These are phyloP conservation scores for Characodon lateralis DNA, from an alignment of 2,797 vertebrate genomes.

Conservation along the genomic window DNA sequence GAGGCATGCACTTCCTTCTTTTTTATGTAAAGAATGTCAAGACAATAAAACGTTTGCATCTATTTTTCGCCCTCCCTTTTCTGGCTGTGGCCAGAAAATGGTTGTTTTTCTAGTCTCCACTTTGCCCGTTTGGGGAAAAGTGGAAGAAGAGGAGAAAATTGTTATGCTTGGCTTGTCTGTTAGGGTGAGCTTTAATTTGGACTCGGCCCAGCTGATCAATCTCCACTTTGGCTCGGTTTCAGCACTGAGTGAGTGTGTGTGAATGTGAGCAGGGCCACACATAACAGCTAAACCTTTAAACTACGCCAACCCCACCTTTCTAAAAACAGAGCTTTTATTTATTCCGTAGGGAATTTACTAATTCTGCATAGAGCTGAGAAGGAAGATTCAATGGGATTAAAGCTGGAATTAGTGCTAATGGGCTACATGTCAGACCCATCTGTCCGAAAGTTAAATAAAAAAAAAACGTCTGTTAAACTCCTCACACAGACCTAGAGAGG, in stretches of 20 bases:
- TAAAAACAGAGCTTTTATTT: conserved; percentile 56
- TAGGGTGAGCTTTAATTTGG: conserved; percentile 76
- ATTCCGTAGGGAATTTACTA: conserved; percentile 55
- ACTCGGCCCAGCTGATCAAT: conserved; percentile 76
- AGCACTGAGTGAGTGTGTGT: conserved; percentile 23
- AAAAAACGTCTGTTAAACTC: neutral
- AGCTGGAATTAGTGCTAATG: conserved; percentile 37
- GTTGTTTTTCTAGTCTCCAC: conserved; percentile 9
- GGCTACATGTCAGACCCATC: conserved; percentile 15
- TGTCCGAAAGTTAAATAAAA: conserved; percentile 21
- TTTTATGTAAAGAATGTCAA: conserved; percentile 57
- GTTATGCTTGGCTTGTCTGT: conserved; percentile 75
- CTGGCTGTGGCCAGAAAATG: conserved; percentile 12
- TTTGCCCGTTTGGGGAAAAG: conserved; percentile 42
- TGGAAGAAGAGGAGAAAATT: conserved; percentile 65
- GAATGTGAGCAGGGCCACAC: conserved; percentile 30
- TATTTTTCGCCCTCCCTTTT: conserved; percentile 24
- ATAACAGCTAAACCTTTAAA: conserved; percentile 60
- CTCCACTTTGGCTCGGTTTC: conserved; percentile 69
- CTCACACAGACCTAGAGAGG: neutral
- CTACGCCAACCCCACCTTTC: conserved; percentile 54
- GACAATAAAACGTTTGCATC: conserved; percentile 58
- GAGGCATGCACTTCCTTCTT: conserved; percentile 54
- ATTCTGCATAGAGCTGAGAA: conserved; percentile 33
- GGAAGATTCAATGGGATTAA: conserved; percentile 57